phyloP scores from a whole-genome alignment of 2,797 vertebrate genomes.

The Sitta carolinensis region DNA sequence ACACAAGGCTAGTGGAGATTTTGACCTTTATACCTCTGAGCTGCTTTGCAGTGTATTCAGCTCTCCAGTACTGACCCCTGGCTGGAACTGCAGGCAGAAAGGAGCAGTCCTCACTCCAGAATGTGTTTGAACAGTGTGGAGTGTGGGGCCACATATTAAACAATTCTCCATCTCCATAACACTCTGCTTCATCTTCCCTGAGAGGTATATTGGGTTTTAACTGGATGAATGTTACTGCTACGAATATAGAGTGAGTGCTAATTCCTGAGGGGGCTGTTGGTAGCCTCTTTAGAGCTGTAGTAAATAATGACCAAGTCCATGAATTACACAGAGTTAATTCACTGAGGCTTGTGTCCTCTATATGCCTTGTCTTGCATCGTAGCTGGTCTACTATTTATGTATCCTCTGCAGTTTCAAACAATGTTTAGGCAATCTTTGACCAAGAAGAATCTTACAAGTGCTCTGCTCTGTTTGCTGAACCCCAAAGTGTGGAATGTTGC shows the following conservation, averaged over 20 bases:
- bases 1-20: neutral
- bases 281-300: constrained; percentile 30
- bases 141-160: neutral
- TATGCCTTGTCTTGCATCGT: neutral
- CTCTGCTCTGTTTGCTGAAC: neutral
- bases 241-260: neutral
- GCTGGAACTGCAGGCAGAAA: neutral
- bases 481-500: neutral
- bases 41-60: neutral
- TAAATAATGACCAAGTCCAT: constrained; percentile 46
- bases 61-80: neutral
- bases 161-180: neutral
- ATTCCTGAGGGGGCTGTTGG: constrained; percentile 32
- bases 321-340: constrained; percentile 16
- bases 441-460: neutral
- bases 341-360: neutral
- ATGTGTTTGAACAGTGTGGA: neutral
- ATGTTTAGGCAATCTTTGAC: neutral
- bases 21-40: neutral
- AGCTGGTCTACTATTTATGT: neutral
- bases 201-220: constrained; percentile 24
- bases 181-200: neutral
- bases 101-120: neutral
- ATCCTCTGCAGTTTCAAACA: neutral
- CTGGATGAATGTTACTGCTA: neutral